Base-by-base conservation (phyloP, 2,797 vertebrate species). In the Ctenopoma multispine region DNA sequence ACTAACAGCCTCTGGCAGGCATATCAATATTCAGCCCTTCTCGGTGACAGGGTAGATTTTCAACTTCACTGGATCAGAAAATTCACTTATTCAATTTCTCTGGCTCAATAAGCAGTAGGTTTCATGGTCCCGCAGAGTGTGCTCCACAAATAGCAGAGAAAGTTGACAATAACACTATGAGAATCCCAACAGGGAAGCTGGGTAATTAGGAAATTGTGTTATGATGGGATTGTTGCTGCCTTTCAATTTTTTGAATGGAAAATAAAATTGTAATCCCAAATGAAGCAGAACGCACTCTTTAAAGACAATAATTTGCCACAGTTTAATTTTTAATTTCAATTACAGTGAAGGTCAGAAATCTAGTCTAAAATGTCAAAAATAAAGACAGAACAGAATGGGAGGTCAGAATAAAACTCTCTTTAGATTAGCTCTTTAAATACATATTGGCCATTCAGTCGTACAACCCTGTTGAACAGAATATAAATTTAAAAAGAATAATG, bases 11-110 rank as follows among this genome's bases (percentile, higher is more conserved):
- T 62, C 60, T 36, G 55, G 20, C 34, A 76, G 58, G 21, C 41
- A 27, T 58, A 78, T 84, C 46, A 74, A 80, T 72, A 82, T 74
- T 75, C 72, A 69, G 58, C 73, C 48, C 55, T 66, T 70, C 43
- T 55, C 40, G 55, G 68, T 21, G 20, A 65, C 58, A 41, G 51
- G 61, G 38, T 5, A 44, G 46, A 82, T 80, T 84, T 91, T 85
- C 63, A 70, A 69, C 80, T 70, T 77, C 81, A 81, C 61, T 86
- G 80, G 73, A 77, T 88, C 60, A 75, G 71, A 87, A 81, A 85
- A 87, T 83, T 31, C 1, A 76, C 81, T 87, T 64, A 83, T 81
- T 83, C 63, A 54, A 38, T 79, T 73, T 62, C 17, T 62, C 7
- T 27, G 53, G 67, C 51, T 76, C 50, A 47, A 80, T 61, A 64